Percentiles rank a stretch among this genome's conserved stretches.
Evolutionary conservation across 2,113 vertebrate species (phyloP).

Genomic region (Pygoscelis antarcticus): DNA sequence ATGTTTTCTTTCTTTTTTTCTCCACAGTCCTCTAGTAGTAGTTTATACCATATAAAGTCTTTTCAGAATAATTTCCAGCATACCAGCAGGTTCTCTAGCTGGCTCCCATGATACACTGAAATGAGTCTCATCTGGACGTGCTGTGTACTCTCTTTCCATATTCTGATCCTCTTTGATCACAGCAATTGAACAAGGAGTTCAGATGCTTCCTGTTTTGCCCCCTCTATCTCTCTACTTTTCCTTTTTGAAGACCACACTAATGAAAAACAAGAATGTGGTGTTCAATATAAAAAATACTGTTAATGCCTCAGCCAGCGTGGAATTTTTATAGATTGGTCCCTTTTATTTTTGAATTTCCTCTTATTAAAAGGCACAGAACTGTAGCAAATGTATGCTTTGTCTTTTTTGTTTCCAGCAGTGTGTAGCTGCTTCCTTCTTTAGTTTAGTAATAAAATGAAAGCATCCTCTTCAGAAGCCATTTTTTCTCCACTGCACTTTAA

Average conservation of each 20-base stretch:
- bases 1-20: neutral
- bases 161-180: constrained; percentile 37
- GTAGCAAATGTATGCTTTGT: neutral
- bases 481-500: neutral
- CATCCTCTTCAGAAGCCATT: neutral
- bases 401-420: neutral
- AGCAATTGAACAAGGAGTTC: neutral
- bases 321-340: neutral
- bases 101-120: neutral
- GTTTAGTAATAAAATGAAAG: neutral
- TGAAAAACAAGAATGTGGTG: constrained; percentile 8
- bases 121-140: constrained; percentile 17
- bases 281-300: neutral
- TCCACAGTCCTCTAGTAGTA: neutral
- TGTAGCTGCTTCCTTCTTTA: neutral
- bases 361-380: neutral
- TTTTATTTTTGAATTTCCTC: neutral
- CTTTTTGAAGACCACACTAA: constrained; percentile 13
- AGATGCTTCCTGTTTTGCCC: neutral
- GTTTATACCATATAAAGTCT: neutral
- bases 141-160: constrained; percentile 33
- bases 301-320: neutral
- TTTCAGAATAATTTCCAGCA: neutral
- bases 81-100: constrained; percentile 11
- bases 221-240: neutral